A percentile compares a stretch with the other conserved stretches of the same genome.
Conservation (phyloP, 2,797 vertebrate species). For the Crotalus adamanteus region DNA sequence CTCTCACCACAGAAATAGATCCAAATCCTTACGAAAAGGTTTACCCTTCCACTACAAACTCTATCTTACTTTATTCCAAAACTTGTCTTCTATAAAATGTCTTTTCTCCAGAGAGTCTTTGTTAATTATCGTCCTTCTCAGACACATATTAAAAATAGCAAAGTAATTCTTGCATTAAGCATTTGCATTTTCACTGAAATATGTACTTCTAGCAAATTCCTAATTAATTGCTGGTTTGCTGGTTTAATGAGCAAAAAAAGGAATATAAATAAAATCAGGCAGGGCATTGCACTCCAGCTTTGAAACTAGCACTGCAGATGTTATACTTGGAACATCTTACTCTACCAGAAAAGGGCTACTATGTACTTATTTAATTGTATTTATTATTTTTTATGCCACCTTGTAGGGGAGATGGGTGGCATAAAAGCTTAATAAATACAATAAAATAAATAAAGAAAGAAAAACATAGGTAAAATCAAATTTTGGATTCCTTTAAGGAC, state of each 20-base stretch:
- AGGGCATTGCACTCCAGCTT: constrained; percentile 24
- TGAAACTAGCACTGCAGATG: constrained; percentile 2
- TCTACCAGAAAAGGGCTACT: not conserved
- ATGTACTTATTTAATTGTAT: not conserved
- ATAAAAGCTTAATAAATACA: not conserved
- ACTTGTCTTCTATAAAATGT: not conserved
- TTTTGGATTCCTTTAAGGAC: not conserved
- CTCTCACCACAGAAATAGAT: not conserved
- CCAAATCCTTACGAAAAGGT: not conserved
- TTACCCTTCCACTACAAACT: not conserved
- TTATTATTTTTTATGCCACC: not conserved
- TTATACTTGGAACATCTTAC: not conserved
- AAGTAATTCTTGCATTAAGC: constrained; percentile 39
- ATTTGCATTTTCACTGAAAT: constrained; percentile 24
- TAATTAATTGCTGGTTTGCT: constrained; percentile 54
- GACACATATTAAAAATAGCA: constrained; percentile 38
- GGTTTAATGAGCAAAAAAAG: constrained; percentile 36
- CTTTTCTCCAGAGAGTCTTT: constrained; percentile 20
- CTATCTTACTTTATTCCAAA: constrained; percentile 17
- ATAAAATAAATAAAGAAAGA: not conserved
- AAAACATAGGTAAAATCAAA: not conserved
- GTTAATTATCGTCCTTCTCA: constrained; percentile 28
- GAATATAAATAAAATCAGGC: constrained; percentile 20
- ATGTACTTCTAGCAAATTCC: constrained; percentile 12
- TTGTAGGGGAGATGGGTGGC: not conserved